Base-by-base conservation (phyloP, 2,888 invertebrate species). In the Germaria angustata region DNA sequence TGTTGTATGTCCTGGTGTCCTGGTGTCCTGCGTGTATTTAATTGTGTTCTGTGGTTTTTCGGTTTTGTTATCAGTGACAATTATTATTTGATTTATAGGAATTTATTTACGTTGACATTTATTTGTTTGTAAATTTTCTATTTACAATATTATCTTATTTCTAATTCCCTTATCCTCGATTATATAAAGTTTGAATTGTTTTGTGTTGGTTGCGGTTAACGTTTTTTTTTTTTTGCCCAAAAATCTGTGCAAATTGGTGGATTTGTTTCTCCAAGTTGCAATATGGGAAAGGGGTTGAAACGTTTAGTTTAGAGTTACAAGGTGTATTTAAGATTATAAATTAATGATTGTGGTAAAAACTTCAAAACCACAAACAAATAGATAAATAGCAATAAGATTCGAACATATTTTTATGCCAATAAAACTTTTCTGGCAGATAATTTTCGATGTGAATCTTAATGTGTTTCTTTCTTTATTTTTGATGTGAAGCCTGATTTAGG, bases 81-180 rank as follows among this genome's bases (percentile, higher is more conserved):
- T 79, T 82, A 82, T 82, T 75, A 79, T 82, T 82, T 82, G 82
- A 82, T 82, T 82, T 82, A 82, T 82, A 79, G 79, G 75, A 82
- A 57, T 75, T 66, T 82, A 39, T 75, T 32, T 81, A 41, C 71
- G 79, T 71, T 82, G 79, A 79, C 82, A 82, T 82, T 82, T 82
- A 79, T 82, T 82, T 78, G 63, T 69, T 17, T 82, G 81, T 79
- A 65, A 75, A 73, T 51, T 72, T 77, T 39, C 11, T 34, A 53
- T 34, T 32, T 63, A 11, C n/a, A 44, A 6, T 65, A 32, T 80
- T 61, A 28, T 63, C 55, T 63, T 9, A 7, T 39, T 69, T 75
- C 24, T 61, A 20, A 36, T 32, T 20, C n/a, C 20, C 59, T 49
- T 15, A 13, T 28, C n/a, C 15, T 22, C 6, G 63, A 2, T 36